Evolutionary conservation across 2,797 vertebrate species (phyloP).

Genomic region (Aplochiton taeniatus): DNA sequence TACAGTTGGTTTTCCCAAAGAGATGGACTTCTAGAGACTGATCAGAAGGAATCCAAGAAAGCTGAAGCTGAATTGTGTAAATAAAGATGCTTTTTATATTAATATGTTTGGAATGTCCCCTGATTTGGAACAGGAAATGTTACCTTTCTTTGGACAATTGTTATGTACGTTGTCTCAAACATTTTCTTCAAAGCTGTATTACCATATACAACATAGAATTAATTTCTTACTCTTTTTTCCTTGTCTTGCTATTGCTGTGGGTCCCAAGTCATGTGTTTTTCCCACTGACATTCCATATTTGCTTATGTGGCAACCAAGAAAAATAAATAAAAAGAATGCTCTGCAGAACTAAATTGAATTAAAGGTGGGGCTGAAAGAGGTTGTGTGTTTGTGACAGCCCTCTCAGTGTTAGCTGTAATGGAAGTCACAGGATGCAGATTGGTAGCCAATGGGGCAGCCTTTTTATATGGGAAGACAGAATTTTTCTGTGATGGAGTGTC

Average conservation of each 20-base stretch:
- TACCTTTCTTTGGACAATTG: too few species aligned
- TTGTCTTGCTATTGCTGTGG: not conserved
- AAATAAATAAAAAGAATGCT: constrained; percentile 22
- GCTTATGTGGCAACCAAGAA: constrained; percentile 27
- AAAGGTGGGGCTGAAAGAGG: constrained; percentile 31
- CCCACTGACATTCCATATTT: constrained; percentile 22
- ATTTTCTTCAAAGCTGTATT: not conserved
- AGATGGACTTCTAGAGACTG: constrained; percentile 29
- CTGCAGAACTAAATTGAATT: constrained; percentile 56
- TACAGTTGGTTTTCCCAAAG: constrained; percentile 20
- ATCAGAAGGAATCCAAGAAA: constrained; percentile 18
- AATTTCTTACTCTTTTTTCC: not conserved
- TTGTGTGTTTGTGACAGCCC: constrained; percentile 39
- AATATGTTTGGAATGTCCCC: not conserved
- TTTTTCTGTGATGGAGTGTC: too few species aligned
- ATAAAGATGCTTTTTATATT: constrained; percentile 69
- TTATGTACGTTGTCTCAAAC: too few species aligned
- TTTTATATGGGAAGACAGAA: constrained; percentile 10
- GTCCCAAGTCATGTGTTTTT: too few species aligned
- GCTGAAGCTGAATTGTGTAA: constrained; percentile 59
- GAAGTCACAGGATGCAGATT: constrained; percentile 62
- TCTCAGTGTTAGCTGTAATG: constrained; percentile 55
- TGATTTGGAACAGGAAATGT: not conserved
- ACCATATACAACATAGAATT: not conserved
- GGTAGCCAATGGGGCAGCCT: constrained; percentile 1